phyloP scores from a whole-genome alignment of 2,113 vertebrate species.

The Peromyscus polionotus region DNA sequence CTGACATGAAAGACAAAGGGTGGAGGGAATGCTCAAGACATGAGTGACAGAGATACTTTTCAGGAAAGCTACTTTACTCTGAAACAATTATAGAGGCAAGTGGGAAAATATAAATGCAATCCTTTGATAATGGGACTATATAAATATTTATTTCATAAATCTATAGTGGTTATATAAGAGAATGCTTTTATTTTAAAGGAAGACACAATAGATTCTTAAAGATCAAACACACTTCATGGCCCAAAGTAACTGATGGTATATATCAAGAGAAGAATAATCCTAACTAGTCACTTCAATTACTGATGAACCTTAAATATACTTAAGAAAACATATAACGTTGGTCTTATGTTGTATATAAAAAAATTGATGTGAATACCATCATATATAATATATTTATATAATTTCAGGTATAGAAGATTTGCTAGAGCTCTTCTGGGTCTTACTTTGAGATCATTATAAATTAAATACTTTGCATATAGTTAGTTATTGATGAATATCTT shows the following conservation, averaged over 20 bases:
- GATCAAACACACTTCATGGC: background rate
- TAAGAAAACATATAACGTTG: background rate
- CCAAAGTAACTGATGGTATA: background rate
- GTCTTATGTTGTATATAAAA: background rate
- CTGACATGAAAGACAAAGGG: background rate
- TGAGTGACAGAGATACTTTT: background rate
- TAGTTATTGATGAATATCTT: background rate
- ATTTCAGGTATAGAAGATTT: background rate
- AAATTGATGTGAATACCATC: background rate
- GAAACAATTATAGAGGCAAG: no score
- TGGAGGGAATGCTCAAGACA: background rate
- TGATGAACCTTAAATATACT: background rate
- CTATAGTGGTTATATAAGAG: background rate
- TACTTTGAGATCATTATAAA: background rate
- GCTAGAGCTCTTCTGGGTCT: rapidly evolving
- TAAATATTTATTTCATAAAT: background rate
- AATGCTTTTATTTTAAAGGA: background rate
- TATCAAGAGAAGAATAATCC: background rate
- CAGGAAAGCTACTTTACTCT: background rate
- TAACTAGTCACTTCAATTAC: background rate
- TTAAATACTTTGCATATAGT: background rate
- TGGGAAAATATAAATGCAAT: background rate
- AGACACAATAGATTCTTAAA: background rate
- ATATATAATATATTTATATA: background rate
- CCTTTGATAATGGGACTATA: background rate